phyloP scores from a whole-genome alignment of 2,113 vertebrate species.

The Tetraodon nigroviridis region DNA sequence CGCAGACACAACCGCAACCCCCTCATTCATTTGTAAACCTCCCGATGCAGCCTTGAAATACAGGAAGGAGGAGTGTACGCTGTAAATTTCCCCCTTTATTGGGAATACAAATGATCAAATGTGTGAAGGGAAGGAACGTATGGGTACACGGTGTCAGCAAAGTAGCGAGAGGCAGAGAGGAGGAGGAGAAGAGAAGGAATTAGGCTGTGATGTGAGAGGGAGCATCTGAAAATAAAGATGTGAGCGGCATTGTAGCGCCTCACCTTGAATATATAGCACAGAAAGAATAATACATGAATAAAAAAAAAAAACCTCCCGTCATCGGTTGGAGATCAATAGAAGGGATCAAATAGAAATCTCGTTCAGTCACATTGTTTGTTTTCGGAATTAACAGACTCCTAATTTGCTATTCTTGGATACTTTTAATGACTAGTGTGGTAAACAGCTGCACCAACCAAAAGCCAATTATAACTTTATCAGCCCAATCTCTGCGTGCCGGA shows the following conservation, averaged over 20 bases:
- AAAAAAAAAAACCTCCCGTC: conserved; percentile 53
- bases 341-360: conserved; percentile 58
- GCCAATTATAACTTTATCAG: conserved; percentile 76
- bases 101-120: conserved; percentile 74
- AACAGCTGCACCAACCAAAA: conserved; percentile 68
- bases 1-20: conserved; percentile 65
- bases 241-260: conserved; percentile 59
- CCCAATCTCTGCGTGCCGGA: conserved; percentile 49
- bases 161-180: conserved; percentile 59
- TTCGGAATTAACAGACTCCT: conserved; percentile 71
- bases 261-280: conserved; percentile 67
- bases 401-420: conserved; percentile 78
- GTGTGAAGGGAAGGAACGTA: conserved; percentile 53
- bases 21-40: conserved; percentile 73
- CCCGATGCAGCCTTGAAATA: conserved; percentile 66
- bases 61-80: conserved; percentile 66
- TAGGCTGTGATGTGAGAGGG: conserved; percentile 64
- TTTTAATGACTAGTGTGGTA: conserved; percentile 76
- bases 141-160: conserved; percentile 68
- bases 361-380: conserved; percentile 67
- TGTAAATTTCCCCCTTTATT: conserved; percentile 69
- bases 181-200: conserved; percentile 70
- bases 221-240: conserved; percentile 71
- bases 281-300: conserved; percentile 72
- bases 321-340: conserved; percentile 63